Conservation (phyloP, 1,140 invertebrate species). For the Diorhabda carinulata region DNA sequence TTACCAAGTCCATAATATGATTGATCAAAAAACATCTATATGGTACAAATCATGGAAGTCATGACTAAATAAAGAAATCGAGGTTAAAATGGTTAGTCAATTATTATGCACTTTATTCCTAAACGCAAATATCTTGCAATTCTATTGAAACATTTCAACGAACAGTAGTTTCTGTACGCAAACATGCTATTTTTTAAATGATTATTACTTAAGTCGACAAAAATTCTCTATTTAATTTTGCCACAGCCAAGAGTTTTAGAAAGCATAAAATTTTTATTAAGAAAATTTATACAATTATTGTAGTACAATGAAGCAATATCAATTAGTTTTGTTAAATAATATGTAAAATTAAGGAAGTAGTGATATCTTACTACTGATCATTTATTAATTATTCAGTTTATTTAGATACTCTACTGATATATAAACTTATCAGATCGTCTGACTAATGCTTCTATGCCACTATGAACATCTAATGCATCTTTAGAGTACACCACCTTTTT, state of each 20-base stretch:
- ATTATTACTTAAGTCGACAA: constrained; percentile 14
- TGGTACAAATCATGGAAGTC: no score
- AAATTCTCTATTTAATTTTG: constrained; percentile 14
- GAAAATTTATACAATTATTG: constrained; percentile 18
- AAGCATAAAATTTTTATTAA: constrained; percentile 22
- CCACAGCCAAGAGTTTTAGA: constrained; percentile 13
- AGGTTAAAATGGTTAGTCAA: no score
- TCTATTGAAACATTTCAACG: background rate
- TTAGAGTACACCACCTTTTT: no score
- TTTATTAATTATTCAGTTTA: background rate
- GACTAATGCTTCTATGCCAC: no score
- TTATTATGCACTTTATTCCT: no score
- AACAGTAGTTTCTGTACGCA: background rate
- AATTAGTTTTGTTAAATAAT: background rate
- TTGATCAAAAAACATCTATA: no score
- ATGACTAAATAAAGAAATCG: no score
- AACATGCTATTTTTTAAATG: constrained; percentile 8
- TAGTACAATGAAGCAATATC: constrained; percentile 17
- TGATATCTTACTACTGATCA: background rate
- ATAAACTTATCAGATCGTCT: no score
- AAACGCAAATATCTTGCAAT: no score
- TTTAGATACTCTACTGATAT: background rate
- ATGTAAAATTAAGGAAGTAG: background rate
- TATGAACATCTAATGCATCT: no score
- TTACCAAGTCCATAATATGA: no score